Evolutionary conservation across 2,113 vertebrate species (phyloP).

Genomic region (Myotis lucifugus): DNA sequence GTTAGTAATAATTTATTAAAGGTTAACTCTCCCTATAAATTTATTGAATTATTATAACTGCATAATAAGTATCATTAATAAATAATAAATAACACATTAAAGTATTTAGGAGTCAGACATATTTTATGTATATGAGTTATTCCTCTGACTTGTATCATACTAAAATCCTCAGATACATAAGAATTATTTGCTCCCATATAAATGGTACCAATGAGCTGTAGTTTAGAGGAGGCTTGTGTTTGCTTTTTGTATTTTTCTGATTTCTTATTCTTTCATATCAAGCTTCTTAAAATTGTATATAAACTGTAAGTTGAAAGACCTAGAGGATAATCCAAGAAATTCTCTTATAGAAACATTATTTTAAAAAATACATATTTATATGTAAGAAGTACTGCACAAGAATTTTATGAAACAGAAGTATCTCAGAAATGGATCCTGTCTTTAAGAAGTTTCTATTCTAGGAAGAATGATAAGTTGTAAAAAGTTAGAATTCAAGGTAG

Average conservation of each 20-base stretch:
- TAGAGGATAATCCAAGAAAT: neutral
- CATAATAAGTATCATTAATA: constrained; percentile 24
- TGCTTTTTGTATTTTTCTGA: constrained; percentile 20
- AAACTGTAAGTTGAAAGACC: neutral
- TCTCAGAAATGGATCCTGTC: neutral
- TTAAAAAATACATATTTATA: neutral
- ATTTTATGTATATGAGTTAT: neutral
- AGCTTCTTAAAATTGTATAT: neutral
- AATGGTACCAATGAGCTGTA: neutral
- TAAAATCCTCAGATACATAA: neutral
- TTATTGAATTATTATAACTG: neutral
- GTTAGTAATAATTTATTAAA: constrained; percentile 48
- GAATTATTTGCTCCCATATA: neutral
- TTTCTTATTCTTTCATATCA: constrained; percentile 1
- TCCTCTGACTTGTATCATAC: neutral
- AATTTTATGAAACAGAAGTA: neutral
- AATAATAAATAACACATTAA: neutral
- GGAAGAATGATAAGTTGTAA: neutral
- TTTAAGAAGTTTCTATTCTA: neutral
- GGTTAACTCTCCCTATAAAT: neutral
- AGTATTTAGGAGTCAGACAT: neutral
- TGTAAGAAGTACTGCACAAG: neutral
- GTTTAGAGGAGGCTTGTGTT: neutral
- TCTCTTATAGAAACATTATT: neutral
- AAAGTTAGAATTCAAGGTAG: constrained; percentile 2